Conservation (phyloP, 2,888 invertebrate genomes). For the Heteromyza rotundicornis region DNA sequence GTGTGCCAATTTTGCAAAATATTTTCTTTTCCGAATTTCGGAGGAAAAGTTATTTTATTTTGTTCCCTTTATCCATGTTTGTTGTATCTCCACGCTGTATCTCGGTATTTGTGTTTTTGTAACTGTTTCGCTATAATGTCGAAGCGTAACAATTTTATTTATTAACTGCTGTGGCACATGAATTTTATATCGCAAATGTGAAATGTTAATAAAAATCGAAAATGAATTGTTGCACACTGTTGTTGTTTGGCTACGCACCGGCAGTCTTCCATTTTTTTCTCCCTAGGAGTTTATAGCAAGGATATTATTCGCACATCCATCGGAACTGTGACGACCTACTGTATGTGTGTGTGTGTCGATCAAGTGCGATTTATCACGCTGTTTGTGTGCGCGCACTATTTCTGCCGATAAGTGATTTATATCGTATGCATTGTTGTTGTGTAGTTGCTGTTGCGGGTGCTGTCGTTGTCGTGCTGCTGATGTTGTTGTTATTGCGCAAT, state of each 20-base stretch:
- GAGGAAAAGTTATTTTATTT: background rate
- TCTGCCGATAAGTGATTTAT: conserved; percentile 1
- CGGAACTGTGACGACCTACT: background rate
- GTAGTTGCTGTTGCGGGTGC: background rate
- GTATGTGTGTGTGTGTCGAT: background rate
- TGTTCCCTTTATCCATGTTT: too few relatives aligned
- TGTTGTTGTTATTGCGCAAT: background rate
- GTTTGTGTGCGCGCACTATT: too few relatives aligned
- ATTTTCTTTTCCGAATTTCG: background rate
- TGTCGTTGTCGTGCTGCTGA: background rate
- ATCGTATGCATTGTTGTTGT: background rate
- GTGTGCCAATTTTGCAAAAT: background rate
- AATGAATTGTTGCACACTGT: background rate
- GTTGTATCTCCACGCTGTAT: too few relatives aligned
- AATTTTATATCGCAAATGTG: too few relatives aligned
- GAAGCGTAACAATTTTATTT: conserved; percentile 5
- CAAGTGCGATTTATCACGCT: conserved; percentile 26
- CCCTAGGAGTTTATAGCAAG: background rate
- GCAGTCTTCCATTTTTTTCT: too few relatives aligned
- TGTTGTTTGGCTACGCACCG: too few relatives aligned
- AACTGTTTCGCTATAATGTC: background rate
- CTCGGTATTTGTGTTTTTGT: background rate
- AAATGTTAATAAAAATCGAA: background rate
- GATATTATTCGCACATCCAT: background rate
- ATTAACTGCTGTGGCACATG: background rate